Evolutionary conservation across 2,888 invertebrate genomes (phyloP).

Genomic region (Eumerus sabulonum): DNA sequence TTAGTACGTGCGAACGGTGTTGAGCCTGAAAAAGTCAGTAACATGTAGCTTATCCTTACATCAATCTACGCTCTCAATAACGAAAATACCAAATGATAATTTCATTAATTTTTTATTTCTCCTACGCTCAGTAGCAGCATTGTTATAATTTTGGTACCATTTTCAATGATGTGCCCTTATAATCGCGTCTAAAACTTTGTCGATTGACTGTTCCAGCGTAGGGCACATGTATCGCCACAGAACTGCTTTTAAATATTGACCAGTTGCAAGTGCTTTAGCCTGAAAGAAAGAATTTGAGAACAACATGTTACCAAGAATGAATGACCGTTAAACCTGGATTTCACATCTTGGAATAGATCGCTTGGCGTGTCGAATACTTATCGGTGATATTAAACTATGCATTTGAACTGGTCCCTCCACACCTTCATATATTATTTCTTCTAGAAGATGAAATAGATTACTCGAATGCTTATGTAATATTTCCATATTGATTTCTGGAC

Average conservation of each 20-base stretch:
- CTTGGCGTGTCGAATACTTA: constrained; percentile 20
- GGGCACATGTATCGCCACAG: constrained; percentile 22
- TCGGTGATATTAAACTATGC: constrained; percentile 41
- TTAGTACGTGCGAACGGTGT: no score
- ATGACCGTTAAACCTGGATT: constrained; percentile 18
- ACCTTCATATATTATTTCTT: constrained; percentile 71
- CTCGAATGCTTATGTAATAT: constrained; percentile 71
- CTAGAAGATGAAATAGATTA: constrained; percentile 69
- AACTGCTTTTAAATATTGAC: constrained; percentile 26
- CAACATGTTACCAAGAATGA: neutral
- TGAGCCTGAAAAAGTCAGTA: no score
- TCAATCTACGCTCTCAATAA: no score
- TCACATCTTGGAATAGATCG: constrained; percentile 29
- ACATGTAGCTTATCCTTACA: no score
- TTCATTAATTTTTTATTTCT: no score
- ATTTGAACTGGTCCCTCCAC: constrained; percentile 69
- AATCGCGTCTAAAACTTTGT: constrained; percentile 21
- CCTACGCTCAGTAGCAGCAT: no score
- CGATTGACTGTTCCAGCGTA: constrained; percentile 17
- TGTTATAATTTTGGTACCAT: no score
- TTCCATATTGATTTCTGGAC: constrained; percentile 67
- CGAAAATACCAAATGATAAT: no score
- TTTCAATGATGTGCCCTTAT: neutral
- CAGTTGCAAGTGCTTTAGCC: constrained; percentile 14
- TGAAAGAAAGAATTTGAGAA: neutral